Evolutionary conservation across 2,113 vertebrate species (phyloP).

Genomic region (Varanus salvator): DNA sequence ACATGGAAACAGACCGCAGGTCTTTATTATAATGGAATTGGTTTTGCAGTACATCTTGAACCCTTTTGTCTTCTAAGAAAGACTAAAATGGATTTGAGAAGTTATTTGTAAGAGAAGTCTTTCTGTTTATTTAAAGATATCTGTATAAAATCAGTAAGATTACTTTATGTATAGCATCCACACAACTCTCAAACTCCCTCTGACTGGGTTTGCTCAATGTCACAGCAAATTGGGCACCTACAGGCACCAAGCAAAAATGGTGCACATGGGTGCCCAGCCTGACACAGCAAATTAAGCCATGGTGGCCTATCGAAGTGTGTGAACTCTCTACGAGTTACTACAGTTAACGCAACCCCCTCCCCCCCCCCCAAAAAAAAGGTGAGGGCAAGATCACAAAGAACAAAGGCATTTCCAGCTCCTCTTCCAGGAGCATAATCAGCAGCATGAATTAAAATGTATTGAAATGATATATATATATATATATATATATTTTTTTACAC

Average conservation of each 20-base stretch:
- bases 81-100: conserved; percentile 63
- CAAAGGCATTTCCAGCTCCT: not conserved
- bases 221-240: too few relatives aligned
- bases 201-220: too few relatives aligned
- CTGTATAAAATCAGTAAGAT: not conserved
- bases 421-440: not conserved
- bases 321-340: too few relatives aligned
- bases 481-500: not conserved
- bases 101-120: not conserved
- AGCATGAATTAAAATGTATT: too few relatives aligned
- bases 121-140: not conserved
- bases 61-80: conserved; percentile 83
- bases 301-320: too few relatives aligned
- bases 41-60: conserved; percentile 81
- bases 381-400: not conserved
- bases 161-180: not conserved
- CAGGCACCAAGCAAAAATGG: too few relatives aligned
- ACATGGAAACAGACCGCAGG: conserved; percentile 84
- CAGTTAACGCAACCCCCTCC: not conserved
- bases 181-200: too few relatives aligned
- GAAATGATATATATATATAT: too few relatives aligned
- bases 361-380: too few relatives aligned
- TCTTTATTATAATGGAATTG: conserved; percentile 88
- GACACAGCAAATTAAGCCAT: too few relatives aligned
- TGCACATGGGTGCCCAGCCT: too few relatives aligned